Evolutionary conservation across 2,113 vertebrate species (phyloP).

Genomic region (Phoxinus phoxinus): DNA sequence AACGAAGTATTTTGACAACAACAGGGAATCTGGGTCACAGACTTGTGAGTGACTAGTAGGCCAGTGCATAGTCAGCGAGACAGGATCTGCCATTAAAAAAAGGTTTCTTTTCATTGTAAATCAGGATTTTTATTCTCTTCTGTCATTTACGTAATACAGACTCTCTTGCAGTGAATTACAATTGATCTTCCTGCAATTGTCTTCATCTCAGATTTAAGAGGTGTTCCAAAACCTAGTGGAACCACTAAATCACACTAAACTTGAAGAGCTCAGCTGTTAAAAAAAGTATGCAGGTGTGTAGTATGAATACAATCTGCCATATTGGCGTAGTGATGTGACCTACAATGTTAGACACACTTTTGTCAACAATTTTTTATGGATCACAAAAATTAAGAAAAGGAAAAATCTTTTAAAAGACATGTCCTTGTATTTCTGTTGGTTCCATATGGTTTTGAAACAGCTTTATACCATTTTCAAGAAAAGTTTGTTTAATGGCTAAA

Average conservation of each 20-base stretch:
- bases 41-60: not conserved
- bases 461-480: not conserved
- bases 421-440: too few relatives aligned
- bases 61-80: not conserved
- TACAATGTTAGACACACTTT: not conserved
- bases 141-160: not conserved
- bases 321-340: not conserved
- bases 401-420: too few relatives aligned
- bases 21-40: conserved; percentile 32
- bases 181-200: not conserved
- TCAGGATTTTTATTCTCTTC: not conserved
- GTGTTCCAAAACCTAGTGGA: not conserved
- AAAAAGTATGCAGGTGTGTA: too few relatives aligned
- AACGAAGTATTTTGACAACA: conserved; percentile 13
- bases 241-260: too few relatives aligned
- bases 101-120: not conserved
- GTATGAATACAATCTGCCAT: not conserved
- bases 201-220: not conserved
- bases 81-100: not conserved
- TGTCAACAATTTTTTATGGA: not conserved
- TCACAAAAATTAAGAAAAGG: too few relatives aligned
- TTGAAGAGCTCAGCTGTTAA: not conserved
- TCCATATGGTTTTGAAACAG: not conserved
- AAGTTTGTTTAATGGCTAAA: too few relatives aligned
- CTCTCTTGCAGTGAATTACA: not conserved